Percentiles rank a stretch among this genome's conserved stretches.
phyloP scores from a whole-genome alignment of 2,888 invertebrate species.

The Tinea trinotella region DNA sequence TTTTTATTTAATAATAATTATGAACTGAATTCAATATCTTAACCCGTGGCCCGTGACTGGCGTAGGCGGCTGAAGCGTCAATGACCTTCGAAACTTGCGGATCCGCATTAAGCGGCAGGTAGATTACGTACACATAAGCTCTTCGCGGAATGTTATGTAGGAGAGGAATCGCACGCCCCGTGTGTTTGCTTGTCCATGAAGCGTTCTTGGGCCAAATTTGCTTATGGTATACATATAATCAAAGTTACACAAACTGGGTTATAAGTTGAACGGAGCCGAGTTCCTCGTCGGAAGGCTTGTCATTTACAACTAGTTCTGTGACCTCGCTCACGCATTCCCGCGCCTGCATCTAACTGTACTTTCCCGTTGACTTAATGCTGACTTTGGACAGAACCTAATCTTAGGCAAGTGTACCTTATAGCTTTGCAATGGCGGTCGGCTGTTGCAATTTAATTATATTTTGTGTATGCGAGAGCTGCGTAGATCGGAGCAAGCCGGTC shows the following conservation, averaged over 20 bases:
- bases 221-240: constrained; percentile 16
- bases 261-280: constrained; percentile 48
- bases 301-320: constrained; percentile 72
- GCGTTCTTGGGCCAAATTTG: constrained; percentile 9
- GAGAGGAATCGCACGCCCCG: neutral
- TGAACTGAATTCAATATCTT: neutral
- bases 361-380: constrained; percentile 69
- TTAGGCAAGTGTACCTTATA: constrained; percentile 64
- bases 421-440: constrained; percentile 54
- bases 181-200: constrained; percentile 20
- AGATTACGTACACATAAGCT: constrained; percentile 7
- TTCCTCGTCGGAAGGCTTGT: constrained; percentile 63
- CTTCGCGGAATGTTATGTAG: constrained; percentile 7
- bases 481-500: constrained; percentile 45
- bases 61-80: constrained; percentile 67
- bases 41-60: constrained; percentile 23
- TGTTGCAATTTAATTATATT: constrained; percentile 71
- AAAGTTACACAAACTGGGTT: constrained; percentile 23
- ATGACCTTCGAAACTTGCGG: constrained; percentile 68
- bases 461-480: constrained; percentile 48
- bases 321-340: constrained; percentile 73
- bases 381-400: constrained; percentile 70
- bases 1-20: neutral
- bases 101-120: constrained; percentile 59
- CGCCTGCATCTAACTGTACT: constrained; percentile 72